Evolutionary conservation across 2,113 vertebrate species (phyloP).

Genomic region (Turnix velox): DNA sequence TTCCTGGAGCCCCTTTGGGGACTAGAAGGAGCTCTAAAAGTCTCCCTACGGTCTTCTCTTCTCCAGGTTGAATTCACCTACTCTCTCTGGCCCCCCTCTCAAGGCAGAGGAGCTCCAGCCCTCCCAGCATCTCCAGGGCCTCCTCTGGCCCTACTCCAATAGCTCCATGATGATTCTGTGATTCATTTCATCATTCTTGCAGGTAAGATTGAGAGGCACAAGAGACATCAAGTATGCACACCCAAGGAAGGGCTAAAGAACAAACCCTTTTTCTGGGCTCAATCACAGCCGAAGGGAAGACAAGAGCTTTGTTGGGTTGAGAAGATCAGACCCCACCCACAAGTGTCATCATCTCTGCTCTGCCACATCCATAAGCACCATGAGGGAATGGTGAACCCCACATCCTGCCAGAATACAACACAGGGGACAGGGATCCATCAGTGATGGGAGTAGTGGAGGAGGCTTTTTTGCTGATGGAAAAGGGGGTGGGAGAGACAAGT

Average conservation of each 20-base stretch:
- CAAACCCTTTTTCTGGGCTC: no score
- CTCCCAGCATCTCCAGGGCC: not conserved
- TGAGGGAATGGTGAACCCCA: not conserved
- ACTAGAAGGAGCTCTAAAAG: not conserved
- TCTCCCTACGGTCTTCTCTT: not conserved
- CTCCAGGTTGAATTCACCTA: not conserved
- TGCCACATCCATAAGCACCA: not conserved
- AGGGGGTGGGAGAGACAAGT: not conserved
- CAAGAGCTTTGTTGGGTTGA: not conserved
- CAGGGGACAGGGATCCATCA: fast-evolving
- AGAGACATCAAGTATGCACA: fast-evolving
- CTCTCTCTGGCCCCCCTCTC: not conserved
- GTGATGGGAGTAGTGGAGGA: not conserved
- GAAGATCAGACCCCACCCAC: conserved; percentile 35
- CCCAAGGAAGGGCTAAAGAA: not conserved
- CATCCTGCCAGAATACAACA: fast-evolving
- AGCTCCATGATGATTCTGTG: not conserved
- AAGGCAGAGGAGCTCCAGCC: not conserved
- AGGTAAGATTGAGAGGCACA: not conserved
- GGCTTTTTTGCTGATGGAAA: not conserved
- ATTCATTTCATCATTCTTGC: not conserved
- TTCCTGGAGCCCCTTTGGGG: not conserved
- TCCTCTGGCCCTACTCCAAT: not conserved
- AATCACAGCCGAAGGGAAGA: fast-evolving
- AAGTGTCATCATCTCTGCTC: not conserved